A percentile compares a stretch with the other conserved stretches of the same genome.
Conservation (phyloP, 2,113 vertebrate genomes). For the Notiomystis cincta region DNA sequence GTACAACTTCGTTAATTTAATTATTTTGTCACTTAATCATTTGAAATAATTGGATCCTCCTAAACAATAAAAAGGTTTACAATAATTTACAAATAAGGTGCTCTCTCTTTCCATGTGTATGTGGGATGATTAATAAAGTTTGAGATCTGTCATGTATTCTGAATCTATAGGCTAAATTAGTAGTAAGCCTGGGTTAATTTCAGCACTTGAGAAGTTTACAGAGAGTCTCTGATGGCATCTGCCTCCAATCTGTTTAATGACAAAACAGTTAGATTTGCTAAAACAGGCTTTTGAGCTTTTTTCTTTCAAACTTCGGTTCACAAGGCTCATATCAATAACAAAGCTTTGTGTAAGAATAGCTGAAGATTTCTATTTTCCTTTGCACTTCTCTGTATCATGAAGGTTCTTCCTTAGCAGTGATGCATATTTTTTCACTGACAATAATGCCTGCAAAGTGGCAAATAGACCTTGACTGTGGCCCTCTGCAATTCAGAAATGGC, state of each 20-base stretch:
- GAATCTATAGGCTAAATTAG: background rate
- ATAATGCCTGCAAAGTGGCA: background rate
- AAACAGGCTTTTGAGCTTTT: background rate
- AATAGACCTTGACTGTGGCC: background rate
- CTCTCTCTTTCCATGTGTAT: background rate
- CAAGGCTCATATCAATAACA: background rate
- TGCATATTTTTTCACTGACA: background rate
- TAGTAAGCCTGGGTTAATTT: constrained; percentile 45
- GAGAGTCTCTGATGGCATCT: constrained; percentile 9
- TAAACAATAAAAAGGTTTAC: background rate
- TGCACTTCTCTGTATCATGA: background rate
- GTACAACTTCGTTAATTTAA: background rate
- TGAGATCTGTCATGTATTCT: background rate
- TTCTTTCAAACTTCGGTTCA: constrained; percentile 29
- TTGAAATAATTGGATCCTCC: background rate
- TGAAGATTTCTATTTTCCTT: background rate
- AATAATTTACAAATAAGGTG: background rate
- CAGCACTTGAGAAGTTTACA: constrained; percentile 34
- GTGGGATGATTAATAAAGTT: background rate
- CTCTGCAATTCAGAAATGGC: background rate
- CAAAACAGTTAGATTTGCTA: constrained; percentile 6
- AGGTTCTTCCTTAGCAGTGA: background rate
- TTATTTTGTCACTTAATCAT: background rate
- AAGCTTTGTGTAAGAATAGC: background rate
- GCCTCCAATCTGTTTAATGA: constrained; percentile 20